Evolutionary conservation across 2,797 vertebrate species (phyloP), one percentile per base, ranked within the genome.

Genomic region (Periparus ater): DNA sequence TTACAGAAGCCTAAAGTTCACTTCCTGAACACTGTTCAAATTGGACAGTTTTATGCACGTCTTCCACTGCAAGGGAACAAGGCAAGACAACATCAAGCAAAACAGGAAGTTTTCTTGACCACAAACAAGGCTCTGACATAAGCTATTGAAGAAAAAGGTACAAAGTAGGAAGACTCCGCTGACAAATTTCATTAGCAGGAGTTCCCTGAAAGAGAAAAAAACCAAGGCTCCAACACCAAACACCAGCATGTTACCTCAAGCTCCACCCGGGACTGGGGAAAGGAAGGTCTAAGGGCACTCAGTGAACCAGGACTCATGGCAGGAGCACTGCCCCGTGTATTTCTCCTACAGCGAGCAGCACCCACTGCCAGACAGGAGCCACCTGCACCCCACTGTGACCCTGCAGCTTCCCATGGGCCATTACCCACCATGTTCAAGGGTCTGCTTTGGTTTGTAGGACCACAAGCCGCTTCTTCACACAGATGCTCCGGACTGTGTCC

Each of bases 51-150:
- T 85, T 68, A 45, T 77, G 45, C 32, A 71, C 22, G 20, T 92
- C 71, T 53, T 26, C 79, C 16, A 54, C 26, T 0, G 0, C 0
- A 0, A 61, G 20, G 34, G 26, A 72, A 77, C n/a, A 53, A 6
- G 2, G n/a, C 9, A 60, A 88, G 48, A 70, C 4, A 45, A 36
- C 22, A 54, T 57, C 60, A 68, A 53, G 54, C 44, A 75, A 75
- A 89, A 70, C 60, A 95, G 77, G 60, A 91, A 75, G 62, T 75
- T 91, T 88, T 73, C 74, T 73, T 87, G 47, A 70, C 82, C 58
- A 70, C 70, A 40, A 61, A 61, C 6, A 3, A 63, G 48, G 32
- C 84, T 76, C 62, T 77, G 47, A 32, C 67, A 84, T 11, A 70
- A 13, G 50, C 34, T 65, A 42, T n/a, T 72, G 23, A 85, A 87